Evolutionary conservation across 2,797 vertebrate genomes (phyloP).

Genomic region (Bradypodion ventrale): DNA sequence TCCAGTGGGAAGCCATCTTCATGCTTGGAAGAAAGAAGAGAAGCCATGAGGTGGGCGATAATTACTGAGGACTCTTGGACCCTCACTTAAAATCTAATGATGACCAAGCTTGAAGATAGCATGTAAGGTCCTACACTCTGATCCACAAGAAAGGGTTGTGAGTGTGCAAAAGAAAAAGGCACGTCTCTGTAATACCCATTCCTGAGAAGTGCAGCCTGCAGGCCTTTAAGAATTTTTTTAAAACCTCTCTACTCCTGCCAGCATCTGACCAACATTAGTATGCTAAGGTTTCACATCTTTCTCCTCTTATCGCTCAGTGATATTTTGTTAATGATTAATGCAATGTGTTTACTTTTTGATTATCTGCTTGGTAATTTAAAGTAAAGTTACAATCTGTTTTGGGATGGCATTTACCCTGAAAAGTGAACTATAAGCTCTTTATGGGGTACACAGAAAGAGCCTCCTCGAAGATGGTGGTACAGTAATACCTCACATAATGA

Average conservation of each 20-base stretch:
- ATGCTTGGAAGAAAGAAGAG: conserved; percentile 64
- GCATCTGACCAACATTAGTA: neutral
- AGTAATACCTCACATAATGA: no score
- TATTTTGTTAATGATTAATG: neutral
- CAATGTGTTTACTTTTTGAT: neutral
- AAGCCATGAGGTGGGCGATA: neutral
- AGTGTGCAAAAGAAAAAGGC: neutral
- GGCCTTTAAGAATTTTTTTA: no score
- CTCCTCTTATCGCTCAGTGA: neutral
- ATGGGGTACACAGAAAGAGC: no score
- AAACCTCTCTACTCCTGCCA: neutral
- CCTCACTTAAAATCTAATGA: no score
- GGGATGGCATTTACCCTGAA: neutral
- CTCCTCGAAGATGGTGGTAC: no score
- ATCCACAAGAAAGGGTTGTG: neutral
- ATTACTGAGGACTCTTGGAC: neutral
- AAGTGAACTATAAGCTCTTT: neutral
- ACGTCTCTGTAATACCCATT: neutral
- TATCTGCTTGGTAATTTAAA: neutral
- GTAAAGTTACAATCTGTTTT: neutral
- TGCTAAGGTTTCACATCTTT: neutral
- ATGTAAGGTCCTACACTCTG: neutral
- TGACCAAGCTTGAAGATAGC: neutral
- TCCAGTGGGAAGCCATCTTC: conserved; percentile 64
- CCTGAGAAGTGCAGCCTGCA: neutral